Percentiles rank a stretch among this genome's conserved stretches.
These are phyloP conservation scores for Scopus umbretta DNA, from an alignment of 2,113 vertebrate genomes.

Conservation along the genomic window DNA sequence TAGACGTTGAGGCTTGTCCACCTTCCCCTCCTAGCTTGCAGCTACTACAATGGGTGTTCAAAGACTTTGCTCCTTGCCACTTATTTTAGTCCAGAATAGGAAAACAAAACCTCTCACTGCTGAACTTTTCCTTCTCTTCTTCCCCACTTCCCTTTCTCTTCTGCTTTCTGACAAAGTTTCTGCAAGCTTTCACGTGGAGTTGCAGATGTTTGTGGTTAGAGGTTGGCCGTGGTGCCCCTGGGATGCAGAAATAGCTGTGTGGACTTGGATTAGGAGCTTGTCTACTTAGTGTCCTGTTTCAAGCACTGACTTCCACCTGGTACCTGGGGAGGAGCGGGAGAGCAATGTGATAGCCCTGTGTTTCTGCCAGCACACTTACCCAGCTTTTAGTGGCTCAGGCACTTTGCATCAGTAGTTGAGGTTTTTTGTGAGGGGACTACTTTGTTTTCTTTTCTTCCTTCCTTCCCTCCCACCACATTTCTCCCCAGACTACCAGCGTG, in stretches of 20 bases:
- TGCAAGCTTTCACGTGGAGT: neutral
- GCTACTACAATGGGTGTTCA: neutral
- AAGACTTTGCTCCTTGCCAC: neutral
- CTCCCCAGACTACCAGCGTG: conserved; percentile 78
- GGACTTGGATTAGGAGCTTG: neutral
- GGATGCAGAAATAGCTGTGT: neutral
- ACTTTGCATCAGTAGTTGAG: neutral
- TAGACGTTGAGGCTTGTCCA: neutral
- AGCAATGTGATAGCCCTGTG: neutral
- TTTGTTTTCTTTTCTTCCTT: neutral
- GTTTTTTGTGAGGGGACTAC: neutral
- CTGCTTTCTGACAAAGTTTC: neutral
- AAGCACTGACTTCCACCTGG: neutral
- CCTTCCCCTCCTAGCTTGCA: neutral
- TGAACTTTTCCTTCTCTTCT: neutral
- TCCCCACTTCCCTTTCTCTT: neutral
- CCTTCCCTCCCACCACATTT: neutral
- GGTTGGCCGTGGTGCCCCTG: neutral
- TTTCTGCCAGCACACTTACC: neutral
- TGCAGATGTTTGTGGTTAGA: neutral
- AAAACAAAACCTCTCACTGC: neutral
- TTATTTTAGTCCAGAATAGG: neutral
- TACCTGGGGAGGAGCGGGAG: neutral
- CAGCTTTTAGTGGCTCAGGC: neutral
- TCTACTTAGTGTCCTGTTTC: neutral